Conservation (phyloP, 2,113 vertebrate genomes). For the Sinocyclocheilus rhinocerous region DNA sequence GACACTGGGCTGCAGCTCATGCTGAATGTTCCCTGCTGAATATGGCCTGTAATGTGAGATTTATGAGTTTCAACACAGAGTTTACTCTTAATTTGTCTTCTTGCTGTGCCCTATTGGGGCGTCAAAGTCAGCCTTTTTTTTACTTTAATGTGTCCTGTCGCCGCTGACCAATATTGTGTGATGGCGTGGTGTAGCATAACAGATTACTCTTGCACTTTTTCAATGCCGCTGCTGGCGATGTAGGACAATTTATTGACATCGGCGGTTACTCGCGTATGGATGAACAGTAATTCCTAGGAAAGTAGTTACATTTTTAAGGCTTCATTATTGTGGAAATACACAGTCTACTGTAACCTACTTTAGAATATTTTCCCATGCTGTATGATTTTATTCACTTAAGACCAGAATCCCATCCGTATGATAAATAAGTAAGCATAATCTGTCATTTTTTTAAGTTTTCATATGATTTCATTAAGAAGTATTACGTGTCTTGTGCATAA, state of each 20-base stretch:
- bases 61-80: constrained; percentile 48
- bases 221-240: constrained; percentile 56
- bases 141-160: constrained; percentile 58
- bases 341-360: neutral
- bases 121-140: constrained; percentile 54
- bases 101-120: constrained; percentile 36
- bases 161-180: constrained; percentile 49
- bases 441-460: constrained; percentile 61
- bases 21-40: constrained; percentile 47
- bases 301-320: constrained; percentile 7
- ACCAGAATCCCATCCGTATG: constrained; percentile 50
- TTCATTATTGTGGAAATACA: neutral
- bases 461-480: constrained; percentile 27
- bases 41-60: constrained; percentile 52
- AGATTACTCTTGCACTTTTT: constrained; percentile 60
- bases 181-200: constrained; percentile 61
- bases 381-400: constrained; percentile 56
- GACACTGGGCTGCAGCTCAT: constrained; percentile 18
- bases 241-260: constrained; percentile 43
- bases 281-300: constrained; percentile 8
- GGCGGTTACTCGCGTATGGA: constrained; percentile 22
- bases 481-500: constrained; percentile 16
- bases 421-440: constrained; percentile 71
- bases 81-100: constrained; percentile 53
- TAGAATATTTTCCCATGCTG: constrained; percentile 53